Evolutionary conservation across 2,113 vertebrate genomes (phyloP), one percentile per base, ranked within the genome.

Genomic region (Geococcyx californianus): DNA sequence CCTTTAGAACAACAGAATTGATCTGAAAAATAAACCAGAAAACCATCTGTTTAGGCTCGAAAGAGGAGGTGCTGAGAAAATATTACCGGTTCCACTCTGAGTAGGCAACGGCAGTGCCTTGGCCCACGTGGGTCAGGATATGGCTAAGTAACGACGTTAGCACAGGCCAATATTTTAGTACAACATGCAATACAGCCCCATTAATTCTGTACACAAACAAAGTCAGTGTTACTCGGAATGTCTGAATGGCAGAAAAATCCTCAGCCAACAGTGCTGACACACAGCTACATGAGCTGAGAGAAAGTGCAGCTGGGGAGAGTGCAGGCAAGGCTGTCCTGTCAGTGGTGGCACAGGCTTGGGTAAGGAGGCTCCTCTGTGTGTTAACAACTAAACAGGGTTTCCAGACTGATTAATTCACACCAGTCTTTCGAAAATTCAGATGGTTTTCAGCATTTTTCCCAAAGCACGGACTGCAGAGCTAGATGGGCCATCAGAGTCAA

Each of bases 1-100:
- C 98, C 97, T 99, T 99, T 89, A 99, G 97, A 31, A 98, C 95
- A 93, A 97, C 63, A 69, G 99, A 98, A 90, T 99, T 98, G 44
- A 99, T 98, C 99, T 99, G 95, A 81, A 78, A 97, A 92, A 96
- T 16, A 96, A 96, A 84, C 44, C 47, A 95, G 84, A 97, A 87
- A 88, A 63, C 8, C 47, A 69, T 88, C 44, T 68, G 28, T 45
- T 42, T 1, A 54, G 49, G 51, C 23, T 56, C 16, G 47, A n/a
- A 86, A 26, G 77, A 77, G 52, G 54, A 34, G 13, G 6, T 17
- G 21, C 62, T 31, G 34, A 70, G 14, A 85, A 89, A 82, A 45
- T 10, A 56, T 6, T 23, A 29, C 18, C 54, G 19, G 18, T 56
- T 78, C 45, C 60, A 29, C 16, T 40, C 26, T 3, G 31, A 84